A percentile compares a stretch with the other conserved stretches of the same genome.
Evolutionary conservation across 2,113 vertebrate species (phyloP).

Genomic region (Callithrix jacchus): DNA sequence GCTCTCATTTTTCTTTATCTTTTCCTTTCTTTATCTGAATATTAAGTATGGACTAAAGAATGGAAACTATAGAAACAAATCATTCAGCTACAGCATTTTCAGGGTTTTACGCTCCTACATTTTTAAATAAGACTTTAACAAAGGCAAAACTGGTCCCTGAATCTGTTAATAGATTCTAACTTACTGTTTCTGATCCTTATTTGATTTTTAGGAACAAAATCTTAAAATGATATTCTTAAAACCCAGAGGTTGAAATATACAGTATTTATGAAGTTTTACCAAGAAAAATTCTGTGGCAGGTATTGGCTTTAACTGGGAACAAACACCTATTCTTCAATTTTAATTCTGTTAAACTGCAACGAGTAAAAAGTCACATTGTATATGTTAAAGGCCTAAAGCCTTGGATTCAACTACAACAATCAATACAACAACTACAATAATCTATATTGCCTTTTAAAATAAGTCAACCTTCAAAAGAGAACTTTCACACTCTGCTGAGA

Average conservation of each 20-base stretch:
- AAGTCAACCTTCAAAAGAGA: neutral
- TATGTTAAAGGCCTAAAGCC: neutral
- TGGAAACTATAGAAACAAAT: neutral
- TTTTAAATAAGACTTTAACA: slow-evolving; percentile 6
- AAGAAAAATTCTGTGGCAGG: neutral
- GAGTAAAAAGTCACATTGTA: neutral
- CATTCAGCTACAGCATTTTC: neutral
- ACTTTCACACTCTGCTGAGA: neutral
- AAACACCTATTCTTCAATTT: neutral
- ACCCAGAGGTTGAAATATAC: neutral
- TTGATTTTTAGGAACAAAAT: neutral
- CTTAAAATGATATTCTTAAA: neutral
- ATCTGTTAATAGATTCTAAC: neutral
- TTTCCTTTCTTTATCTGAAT: neutral
- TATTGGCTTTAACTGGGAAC: neutral
- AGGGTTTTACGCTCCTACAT: neutral
- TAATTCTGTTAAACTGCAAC: neutral
- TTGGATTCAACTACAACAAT: neutral
- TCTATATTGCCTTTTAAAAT: neutral
- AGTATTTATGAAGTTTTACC: neutral
- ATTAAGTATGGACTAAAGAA: neutral
- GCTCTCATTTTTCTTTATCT: neutral
- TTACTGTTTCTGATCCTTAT: neutral
- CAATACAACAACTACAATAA: neutral
- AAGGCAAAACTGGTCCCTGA: neutral